Percentiles rank a stretch among this genome's conserved stretches.
Conservation (phyloP, 2,797 vertebrate genomes). For the Heteromormyrus szaboi region DNA sequence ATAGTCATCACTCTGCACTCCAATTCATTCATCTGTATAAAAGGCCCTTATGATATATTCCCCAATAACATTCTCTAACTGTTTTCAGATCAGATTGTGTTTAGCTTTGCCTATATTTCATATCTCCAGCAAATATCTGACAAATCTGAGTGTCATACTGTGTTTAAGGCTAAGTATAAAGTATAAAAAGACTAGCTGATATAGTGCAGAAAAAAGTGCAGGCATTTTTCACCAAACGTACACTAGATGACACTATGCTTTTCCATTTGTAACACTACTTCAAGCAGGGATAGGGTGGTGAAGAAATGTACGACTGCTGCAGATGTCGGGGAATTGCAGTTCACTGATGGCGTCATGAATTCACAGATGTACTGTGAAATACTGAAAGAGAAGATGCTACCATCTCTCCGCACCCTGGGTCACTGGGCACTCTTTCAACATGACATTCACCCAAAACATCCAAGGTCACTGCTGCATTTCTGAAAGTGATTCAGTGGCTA, state of each 20-base stretch:
- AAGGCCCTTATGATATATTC: background rate
- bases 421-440: background rate
- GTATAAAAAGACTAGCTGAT: background rate
- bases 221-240: background rate
- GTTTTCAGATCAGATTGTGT: background rate
- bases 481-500: background rate
- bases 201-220: background rate
- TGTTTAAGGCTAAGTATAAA: background rate
- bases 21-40: background rate
- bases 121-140: background rate
- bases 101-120: background rate
- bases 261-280: background rate
- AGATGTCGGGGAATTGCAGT: background rate
- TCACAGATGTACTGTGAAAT: background rate
- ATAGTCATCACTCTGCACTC: background rate
- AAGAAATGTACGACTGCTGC: background rate
- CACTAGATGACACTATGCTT: background rate
- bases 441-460: background rate
- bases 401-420: background rate
- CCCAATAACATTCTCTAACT: background rate
- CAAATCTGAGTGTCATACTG: background rate
- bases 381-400: background rate
- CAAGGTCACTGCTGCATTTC: background rate
- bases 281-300: background rate
- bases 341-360: background rate